Percentiles rank a stretch among this genome's conserved stretches.
Evolutionary conservation across 2,888 invertebrate genomes (phyloP).

Genomic region (Eledona agricola): DNA sequence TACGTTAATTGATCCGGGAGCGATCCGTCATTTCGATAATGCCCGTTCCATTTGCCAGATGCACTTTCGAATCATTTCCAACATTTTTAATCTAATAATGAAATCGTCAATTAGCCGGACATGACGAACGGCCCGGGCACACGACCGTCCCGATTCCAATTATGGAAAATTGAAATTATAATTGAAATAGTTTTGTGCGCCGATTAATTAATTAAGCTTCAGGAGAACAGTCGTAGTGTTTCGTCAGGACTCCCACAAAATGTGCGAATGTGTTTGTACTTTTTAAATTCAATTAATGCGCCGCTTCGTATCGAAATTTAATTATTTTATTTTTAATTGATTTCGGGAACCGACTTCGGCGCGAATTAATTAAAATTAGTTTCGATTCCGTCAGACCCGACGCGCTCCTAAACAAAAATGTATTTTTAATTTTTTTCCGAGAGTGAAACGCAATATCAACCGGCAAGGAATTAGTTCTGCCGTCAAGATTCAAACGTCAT

Average conservation of each 20-base stretch:
- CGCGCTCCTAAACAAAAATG: no score
- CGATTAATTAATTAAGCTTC: conserved; percentile 45
- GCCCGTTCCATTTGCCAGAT: conserved; percentile 54
- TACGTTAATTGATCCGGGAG: conserved; percentile 56
- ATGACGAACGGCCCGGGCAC: conserved; percentile 47
- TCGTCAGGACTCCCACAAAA: conserved; percentile 22
- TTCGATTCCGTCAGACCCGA: no score
- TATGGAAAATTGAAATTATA: conserved; percentile 56
- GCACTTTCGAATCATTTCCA: conserved; percentile 52
- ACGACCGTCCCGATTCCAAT: conserved; percentile 51
- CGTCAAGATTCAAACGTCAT: no score
- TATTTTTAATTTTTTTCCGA: no score
- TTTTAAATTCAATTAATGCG: conserved; percentile 32
- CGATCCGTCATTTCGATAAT: conserved; percentile 56
- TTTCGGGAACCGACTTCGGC: conserved; percentile 19
- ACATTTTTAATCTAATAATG: conserved; percentile 58
- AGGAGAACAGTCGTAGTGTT: conserved; percentile 37
- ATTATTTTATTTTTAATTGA: conserved; percentile 32
- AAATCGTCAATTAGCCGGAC: conserved; percentile 54
- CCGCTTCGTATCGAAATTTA: conserved; percentile 27
- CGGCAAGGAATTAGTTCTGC: no score
- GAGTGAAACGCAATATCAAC: no score
- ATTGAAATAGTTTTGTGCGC: conserved; percentile 53
- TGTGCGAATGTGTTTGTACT: no score
- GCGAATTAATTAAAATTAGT: conserved; percentile 24